These are phyloP conservation scores for Psilopsiagon aymara DNA, from an alignment of 2,113 vertebrate genomes.

Conservation along the genomic window DNA sequence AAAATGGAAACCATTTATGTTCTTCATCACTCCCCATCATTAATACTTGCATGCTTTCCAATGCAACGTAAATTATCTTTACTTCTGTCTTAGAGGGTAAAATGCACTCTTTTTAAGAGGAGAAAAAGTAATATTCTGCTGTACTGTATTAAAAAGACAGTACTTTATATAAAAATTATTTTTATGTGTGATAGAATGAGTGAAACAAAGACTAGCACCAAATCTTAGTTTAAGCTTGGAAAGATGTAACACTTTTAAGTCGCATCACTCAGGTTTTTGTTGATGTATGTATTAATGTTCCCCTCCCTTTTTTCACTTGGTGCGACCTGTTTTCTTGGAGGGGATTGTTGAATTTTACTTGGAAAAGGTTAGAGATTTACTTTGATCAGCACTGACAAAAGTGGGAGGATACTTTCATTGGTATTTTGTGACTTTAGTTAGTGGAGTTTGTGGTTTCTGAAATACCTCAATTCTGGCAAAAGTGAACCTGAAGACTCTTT, in stretches of 20 bases:
- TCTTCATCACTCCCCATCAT: slow-evolving; percentile 19
- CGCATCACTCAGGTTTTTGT: neutral
- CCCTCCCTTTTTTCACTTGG: neutral
- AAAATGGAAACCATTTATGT: slow-evolving; percentile 51
- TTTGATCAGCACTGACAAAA: neutral
- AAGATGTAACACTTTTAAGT: neutral
- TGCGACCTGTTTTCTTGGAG: neutral
- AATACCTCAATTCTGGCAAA: neutral
- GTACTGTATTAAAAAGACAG: neutral
- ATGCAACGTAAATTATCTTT: neutral
- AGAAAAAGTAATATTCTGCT: neutral
- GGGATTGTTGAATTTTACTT: neutral
- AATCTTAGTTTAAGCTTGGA: neutral
- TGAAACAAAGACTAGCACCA: neutral
- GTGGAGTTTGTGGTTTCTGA: neutral
- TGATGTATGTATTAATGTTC: neutral
- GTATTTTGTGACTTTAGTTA: neutral
- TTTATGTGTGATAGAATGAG: neutral
- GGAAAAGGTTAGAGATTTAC: neutral
- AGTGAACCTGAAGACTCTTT: neutral
- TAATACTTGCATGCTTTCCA: neutral
- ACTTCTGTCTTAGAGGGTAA: neutral
- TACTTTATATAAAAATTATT: neutral
- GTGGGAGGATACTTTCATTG: neutral
- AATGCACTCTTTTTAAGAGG: neutral